phyloP scores from a whole-genome alignment of 1,140 invertebrate genomes.

The Drosophila tropicalis region DNA sequence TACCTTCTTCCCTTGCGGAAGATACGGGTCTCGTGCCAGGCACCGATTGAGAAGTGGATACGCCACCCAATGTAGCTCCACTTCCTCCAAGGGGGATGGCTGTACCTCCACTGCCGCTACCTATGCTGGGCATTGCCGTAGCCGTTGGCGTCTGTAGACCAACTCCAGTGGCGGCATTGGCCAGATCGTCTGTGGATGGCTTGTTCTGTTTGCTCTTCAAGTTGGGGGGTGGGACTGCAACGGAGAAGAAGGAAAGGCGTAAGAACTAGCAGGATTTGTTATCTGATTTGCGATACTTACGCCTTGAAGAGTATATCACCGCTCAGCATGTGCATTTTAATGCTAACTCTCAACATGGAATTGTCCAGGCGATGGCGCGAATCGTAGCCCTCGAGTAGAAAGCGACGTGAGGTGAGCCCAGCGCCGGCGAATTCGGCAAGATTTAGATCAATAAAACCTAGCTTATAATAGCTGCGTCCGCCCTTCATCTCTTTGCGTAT shows the following conservation, averaged over 20 bases:
- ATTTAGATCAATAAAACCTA: slow-evolving; percentile 98
- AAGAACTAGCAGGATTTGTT: background rate
- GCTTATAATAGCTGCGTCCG: slow-evolving; percentile 96
- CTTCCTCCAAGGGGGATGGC: slow-evolving; percentile 81
- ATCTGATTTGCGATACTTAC: slow-evolving; percentile 86
- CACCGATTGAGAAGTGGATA: slow-evolving; percentile 55
- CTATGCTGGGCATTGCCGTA: slow-evolving; percentile 64
- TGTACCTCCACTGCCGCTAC: slow-evolving; percentile 58
- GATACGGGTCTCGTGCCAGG: slow-evolving; percentile 70
- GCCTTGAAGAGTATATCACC: slow-evolving; percentile 99
- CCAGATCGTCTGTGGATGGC: slow-evolving; percentile 72
- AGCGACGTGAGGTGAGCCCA: slow-evolving; percentile 92
- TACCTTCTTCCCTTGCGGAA: slow-evolving; percentile 86
- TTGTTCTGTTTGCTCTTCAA: slow-evolving; percentile 86
- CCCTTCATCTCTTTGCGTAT: slow-evolving; percentile 96
- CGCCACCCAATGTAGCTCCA: slow-evolving; percentile 71
- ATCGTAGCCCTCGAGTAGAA: slow-evolving; percentile 97
- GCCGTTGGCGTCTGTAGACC: slow-evolving; percentile 78
- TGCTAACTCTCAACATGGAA: slow-evolving; percentile 95
- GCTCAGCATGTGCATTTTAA: slow-evolving; percentile 96
- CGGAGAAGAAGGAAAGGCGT: slow-evolving; percentile 24
- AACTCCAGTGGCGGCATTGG: slow-evolving; percentile 78
- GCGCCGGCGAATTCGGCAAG: slow-evolving; percentile 97
- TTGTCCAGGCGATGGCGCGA: slow-evolving; percentile 95
- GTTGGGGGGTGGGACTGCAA: slow-evolving; percentile 88